phyloP scores from a whole-genome alignment of 2,797 vertebrate species.

The Pyrocephalus nanus region DNA sequence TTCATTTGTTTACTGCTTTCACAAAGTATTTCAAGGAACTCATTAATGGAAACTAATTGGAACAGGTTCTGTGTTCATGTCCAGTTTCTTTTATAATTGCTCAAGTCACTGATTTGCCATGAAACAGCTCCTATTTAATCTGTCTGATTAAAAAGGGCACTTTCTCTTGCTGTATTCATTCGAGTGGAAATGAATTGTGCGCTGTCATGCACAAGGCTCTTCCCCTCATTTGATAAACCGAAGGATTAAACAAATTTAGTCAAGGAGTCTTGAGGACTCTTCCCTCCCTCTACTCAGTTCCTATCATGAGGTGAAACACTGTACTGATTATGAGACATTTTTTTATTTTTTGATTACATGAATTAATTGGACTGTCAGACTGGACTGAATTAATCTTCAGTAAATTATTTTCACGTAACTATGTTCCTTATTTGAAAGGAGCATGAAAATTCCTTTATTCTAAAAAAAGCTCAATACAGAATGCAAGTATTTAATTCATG shows the following conservation, averaged over 20 bases:
- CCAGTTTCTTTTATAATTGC: slow-evolving; percentile 52
- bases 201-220: background rate
- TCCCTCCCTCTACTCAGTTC: background rate
- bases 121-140: slow-evolving; percentile 38
- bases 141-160: slow-evolving; percentile 59
- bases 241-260: slow-evolving; percentile 34
- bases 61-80: slow-evolving; percentile 32
- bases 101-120: slow-evolving; percentile 44
- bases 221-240: slow-evolving; percentile 23
- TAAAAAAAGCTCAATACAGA: background rate
- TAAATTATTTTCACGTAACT: background rate
- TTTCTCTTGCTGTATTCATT: slow-evolving; percentile 1
- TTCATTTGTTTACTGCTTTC: slow-evolving; percentile 29
- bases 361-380: slow-evolving; percentile 36
- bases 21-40: slow-evolving; percentile 32
- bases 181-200: slow-evolving; percentile 43
- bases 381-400: background rate
- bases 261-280: background rate
- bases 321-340: background rate
- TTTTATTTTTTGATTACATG: slow-evolving; percentile 19
- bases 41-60: slow-evolving; percentile 66
- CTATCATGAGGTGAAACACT: background rate
- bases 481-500: background rate
- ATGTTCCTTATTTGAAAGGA: background rate
- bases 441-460: background rate